Evolutionary conservation across 2,113 vertebrate genomes (phyloP).

Genomic region (Vimba vimba): DNA sequence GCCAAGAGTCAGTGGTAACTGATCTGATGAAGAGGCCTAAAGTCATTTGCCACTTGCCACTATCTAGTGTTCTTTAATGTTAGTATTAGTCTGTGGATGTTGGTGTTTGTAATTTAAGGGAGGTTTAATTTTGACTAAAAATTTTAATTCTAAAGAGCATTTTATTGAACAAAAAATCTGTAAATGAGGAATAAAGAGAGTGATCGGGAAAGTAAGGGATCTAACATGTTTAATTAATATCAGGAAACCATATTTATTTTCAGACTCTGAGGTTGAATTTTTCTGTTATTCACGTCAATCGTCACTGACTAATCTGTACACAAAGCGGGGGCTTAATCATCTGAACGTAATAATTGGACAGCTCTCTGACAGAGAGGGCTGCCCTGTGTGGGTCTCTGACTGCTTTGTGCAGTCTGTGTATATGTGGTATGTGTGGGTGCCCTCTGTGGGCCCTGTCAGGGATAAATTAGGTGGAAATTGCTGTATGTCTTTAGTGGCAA

Average conservation of each 20-base stretch:
- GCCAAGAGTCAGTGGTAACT: background rate
- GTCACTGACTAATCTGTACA: slow-evolving; percentile 51
- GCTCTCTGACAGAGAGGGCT: slow-evolving; percentile 44
- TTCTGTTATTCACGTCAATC: slow-evolving; percentile 44
- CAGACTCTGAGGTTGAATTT: background rate
- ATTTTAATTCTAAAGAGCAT: background rate
- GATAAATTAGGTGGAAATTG: slow-evolving; percentile 70
- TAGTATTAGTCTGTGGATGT: background rate
- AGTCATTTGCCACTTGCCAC: background rate
- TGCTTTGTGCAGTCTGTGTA: slow-evolving; percentile 8
- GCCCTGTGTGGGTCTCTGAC: slow-evolving; percentile 23
- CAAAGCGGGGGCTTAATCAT: slow-evolving; percentile 50
- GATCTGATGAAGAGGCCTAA: background rate
- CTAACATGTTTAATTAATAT: slow-evolving; percentile 47
- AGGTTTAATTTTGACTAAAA: too few relatives aligned
- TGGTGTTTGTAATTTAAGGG: background rate
- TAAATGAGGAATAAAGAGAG: background rate
- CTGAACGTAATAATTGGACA: slow-evolving; percentile 46
- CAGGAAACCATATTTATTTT: slow-evolving; percentile 1
- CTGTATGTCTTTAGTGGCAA: slow-evolving; percentile 65
- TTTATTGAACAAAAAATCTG: background rate
- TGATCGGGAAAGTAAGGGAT: background rate
- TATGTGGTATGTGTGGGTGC: background rate
- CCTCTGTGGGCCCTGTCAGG: slow-evolving; percentile 52
- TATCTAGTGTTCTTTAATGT: background rate